Conservation (phyloP, 2,113 vertebrate species). For the Sminthopsis crassicaudata region DNA sequence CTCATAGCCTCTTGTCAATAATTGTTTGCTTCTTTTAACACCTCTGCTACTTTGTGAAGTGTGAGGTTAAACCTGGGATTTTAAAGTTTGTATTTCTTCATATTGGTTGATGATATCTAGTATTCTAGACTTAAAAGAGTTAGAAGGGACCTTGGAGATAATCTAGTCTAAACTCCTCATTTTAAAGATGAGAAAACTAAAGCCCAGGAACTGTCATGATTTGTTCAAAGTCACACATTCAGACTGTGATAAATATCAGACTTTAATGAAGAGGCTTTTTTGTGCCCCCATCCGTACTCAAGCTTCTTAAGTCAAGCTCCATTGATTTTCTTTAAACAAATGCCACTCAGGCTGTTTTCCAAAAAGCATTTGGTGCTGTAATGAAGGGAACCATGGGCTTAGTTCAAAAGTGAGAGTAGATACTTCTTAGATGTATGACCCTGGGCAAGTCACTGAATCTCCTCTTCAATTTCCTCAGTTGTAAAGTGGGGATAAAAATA, state of each 20-base stretch:
- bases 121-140: neutral
- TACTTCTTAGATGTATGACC: neutral
- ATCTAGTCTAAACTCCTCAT: neutral
- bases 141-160: neutral
- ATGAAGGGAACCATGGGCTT: neutral
- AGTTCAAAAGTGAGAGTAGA: neutral
- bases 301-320: neutral
- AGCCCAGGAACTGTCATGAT: neutral
- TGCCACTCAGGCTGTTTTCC: neutral
- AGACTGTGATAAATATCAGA: neutral
- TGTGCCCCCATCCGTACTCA: neutral
- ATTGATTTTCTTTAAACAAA: neutral
- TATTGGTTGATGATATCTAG: neutral
- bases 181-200: neutral
- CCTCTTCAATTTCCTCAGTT: neutral
- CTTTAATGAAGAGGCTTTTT: neutral
- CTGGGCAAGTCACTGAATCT: neutral
- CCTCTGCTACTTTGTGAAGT: neutral
- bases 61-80: neutral
- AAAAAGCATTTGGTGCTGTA: neutral
- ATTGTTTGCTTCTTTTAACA: neutral
- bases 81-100: neutral
- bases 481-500: neutral
- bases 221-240: neutral
- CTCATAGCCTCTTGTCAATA: neutral